phyloP scores from a whole-genome alignment of 30 jellyfish, hydroid and myxozoan genomes.

The Nemopilema nomurai region DNA sequence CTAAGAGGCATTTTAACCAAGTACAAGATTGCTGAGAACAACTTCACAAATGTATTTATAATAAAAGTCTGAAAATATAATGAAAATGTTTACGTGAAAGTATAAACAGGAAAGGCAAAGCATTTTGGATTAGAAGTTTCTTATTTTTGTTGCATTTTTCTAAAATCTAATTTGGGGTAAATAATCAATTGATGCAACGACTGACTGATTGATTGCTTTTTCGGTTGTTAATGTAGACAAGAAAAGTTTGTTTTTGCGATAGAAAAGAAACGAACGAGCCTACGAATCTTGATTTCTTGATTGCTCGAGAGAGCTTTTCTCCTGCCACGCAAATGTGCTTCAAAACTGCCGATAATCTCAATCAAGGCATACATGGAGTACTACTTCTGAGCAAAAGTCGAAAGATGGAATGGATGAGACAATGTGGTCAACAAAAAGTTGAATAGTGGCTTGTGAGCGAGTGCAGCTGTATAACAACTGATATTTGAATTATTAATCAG shows the following conservation, averaged over 20 bases:
- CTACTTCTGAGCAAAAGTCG: conserved; percentile 1
- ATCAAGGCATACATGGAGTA: conserved; percentile 3
- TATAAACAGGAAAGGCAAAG: too few relatives aligned
- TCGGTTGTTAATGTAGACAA: too few relatives aligned
- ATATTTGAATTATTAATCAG: conserved; percentile 25
- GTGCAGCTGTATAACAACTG: conserved; percentile 46
- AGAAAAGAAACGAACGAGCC: too few relatives aligned
- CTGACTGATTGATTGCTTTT: too few relatives aligned
- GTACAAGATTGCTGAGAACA: background rate
- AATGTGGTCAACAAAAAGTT: conserved; percentile 56
- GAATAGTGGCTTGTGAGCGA: conserved; percentile 25
- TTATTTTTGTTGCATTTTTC: too few relatives aligned
- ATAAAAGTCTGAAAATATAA: too few relatives aligned
- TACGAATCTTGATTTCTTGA: background rate
- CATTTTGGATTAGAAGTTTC: too few relatives aligned
- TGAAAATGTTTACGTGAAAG: too few relatives aligned
- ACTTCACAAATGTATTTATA: too few relatives aligned
- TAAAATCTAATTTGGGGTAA: too few relatives aligned
- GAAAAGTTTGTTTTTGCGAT: too few relatives aligned
- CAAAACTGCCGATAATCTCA: background rate
- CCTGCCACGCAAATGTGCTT: background rate
- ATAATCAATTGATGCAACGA: too few relatives aligned
- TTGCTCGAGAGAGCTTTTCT: background rate
- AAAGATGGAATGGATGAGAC: conserved; percentile 3
- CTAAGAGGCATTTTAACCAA: background rate